Percentiles rank a stretch among this genome's conserved stretches.
Evolutionary conservation across 2,113 vertebrate genomes (phyloP).

Genomic region (Probosciger aterrimus): DNA sequence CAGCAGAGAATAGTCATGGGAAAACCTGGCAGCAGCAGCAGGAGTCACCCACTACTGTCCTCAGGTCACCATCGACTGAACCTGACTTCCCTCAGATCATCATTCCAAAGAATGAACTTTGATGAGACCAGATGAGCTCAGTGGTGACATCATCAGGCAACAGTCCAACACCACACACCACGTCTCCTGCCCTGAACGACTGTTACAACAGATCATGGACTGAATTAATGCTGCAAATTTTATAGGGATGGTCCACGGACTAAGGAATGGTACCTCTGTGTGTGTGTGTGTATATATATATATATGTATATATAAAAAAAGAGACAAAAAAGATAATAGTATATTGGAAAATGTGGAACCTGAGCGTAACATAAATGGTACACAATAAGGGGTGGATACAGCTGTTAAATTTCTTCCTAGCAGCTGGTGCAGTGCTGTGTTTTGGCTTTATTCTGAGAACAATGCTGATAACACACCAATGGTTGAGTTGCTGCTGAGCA

Average conservation of each 20-base stretch:
- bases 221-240: background rate
- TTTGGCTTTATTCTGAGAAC: background rate
- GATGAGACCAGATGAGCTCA: background rate
- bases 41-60: background rate
- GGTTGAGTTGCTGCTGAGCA: background rate
- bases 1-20: background rate
- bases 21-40: background rate
- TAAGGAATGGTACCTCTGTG: background rate
- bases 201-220: background rate
- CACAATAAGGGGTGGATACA: background rate
- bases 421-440: background rate
- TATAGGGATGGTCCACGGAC: background rate
- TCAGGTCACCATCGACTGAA: background rate
- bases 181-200: background rate
- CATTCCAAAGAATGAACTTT: background rate
- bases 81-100: background rate
- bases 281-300: background rate
- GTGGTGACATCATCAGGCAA: background rate
- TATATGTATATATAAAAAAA: too few relatives aligned
- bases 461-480: background rate
- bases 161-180: background rate
- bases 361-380: background rate
- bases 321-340: background rate
- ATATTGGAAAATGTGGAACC: background rate
- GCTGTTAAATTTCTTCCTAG: background rate